These are phyloP conservation scores for Sinosuthora webbiana DNA, from an alignment of 2,113 vertebrate genomes.

Conservation along the genomic window DNA sequence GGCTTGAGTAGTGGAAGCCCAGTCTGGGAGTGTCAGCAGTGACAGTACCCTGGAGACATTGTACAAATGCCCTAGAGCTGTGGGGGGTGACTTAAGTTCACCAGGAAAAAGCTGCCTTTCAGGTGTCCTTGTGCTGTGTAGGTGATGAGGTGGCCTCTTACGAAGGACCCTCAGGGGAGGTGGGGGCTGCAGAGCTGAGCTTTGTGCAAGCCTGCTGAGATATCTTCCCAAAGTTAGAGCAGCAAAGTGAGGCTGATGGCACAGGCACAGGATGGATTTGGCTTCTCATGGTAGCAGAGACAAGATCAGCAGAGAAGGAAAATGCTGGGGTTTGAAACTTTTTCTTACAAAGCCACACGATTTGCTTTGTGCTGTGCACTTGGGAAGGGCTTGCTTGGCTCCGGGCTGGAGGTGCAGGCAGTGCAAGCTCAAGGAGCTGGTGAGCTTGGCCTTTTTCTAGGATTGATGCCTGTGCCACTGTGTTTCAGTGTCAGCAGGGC, in stretches of 20 bases:
- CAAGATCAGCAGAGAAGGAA: background rate
- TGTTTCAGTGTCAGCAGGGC: background rate
- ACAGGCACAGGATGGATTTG: background rate
- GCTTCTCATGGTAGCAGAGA: background rate
- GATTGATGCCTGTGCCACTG: background rate
- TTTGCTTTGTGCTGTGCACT: background rate
- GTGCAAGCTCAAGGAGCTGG: background rate
- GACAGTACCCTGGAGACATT: background rate
- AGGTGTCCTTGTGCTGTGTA: background rate
- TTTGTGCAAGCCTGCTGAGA: background rate
- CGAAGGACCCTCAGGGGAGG: background rate
- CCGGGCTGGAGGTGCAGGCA: background rate
- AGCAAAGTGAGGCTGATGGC: background rate
- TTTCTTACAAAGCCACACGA: accelerated
- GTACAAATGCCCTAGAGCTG: background rate
- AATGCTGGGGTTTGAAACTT: background rate
- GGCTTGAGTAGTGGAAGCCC: background rate
- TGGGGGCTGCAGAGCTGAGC: background rate
- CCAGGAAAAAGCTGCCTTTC: background rate
- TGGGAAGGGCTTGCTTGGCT: background rate
- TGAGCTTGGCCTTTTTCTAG: background rate
- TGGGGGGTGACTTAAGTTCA: background rate
- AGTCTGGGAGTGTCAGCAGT: background rate
- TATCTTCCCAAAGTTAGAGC: background rate
- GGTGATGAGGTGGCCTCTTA: background rate